Evolutionary conservation across 2,888 invertebrate species (phyloP), one percentile per base, ranked within the genome.

Genomic region (Ditula angustiorana): DNA sequence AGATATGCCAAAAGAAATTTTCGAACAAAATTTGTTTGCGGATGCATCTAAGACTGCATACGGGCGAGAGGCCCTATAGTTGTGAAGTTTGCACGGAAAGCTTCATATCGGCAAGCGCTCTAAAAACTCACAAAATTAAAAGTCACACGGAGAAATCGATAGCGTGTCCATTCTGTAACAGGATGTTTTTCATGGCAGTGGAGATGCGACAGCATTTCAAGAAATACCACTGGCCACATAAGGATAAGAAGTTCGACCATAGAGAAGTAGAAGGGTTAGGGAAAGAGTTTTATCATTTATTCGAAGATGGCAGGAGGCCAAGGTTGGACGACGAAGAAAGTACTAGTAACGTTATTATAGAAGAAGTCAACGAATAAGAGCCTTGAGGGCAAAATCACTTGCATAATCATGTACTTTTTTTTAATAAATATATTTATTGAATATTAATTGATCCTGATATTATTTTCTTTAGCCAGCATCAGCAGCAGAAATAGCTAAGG

Each of bases 121-220:
- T 83, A 76, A 82, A 81, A 33, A 80, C 78, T 0, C 83, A 84
- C 61, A 68, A 78, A 47, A 79, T 81, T 28, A 83, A 78, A 33
- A 37, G 49, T 30, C 83, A 84, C 71, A 74, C 75, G 2, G 79
- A 80, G 28, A 83, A 81, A 19, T 78, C 77, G 0, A 66, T 83
- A 2, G 33, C 67, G 0, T 84, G 84, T 63, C 84, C 84, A 0
- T 47, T 82, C 10, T 84, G 84, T 60, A 37, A 79, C 24, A 74
- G 69, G 33, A 79, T 81, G 82, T 82, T 81, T 53, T 77, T 76
- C 60, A 71, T 81, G 47, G 75, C 71, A 0, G 72, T 80, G n/a
- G 79, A 82, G 53, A 80, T 84, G 80, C 74, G 84, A 26, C 75
- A 77, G 49, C 84, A 84, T 61, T 81, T 83, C 7, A 83, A 82